A percentile compares a stretch with the other conserved stretches of the same genome.
Evolutionary conservation across 2,113 vertebrate genomes (phyloP).

Genomic region (Lonchura striata): DNA sequence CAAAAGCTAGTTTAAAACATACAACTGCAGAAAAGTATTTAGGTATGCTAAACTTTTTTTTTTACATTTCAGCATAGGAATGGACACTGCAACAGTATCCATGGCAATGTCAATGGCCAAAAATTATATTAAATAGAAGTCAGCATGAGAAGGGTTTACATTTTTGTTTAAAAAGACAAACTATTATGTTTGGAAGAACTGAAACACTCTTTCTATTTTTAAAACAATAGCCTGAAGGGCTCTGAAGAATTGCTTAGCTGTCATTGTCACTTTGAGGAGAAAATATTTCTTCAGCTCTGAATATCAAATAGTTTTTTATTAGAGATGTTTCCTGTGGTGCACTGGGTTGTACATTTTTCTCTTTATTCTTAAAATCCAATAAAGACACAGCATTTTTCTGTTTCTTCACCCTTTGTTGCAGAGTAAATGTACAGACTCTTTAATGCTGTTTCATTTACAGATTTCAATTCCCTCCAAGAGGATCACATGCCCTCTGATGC

Average conservation of each 20-base stretch:
- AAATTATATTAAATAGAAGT: neutral
- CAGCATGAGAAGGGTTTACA: neutral
- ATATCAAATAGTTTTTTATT: neutral
- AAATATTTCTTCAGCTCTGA: neutral
- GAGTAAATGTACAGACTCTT: neutral
- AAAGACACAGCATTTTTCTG: neutral
- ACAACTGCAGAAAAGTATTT: neutral
- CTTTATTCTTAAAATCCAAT: neutral
- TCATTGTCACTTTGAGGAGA: neutral
- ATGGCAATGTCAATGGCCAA: neutral
- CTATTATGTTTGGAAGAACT: neutral
- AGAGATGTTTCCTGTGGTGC: neutral
- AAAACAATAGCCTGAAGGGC: neutral
- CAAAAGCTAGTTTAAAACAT: neutral
- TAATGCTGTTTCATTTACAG: neutral
- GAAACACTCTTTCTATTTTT: neutral
- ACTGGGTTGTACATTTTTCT: neutral
- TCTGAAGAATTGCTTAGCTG: neutral
- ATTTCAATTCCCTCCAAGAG: neutral
- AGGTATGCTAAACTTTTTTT: neutral
- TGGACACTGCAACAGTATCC: neutral
- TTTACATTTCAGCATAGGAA: neutral
- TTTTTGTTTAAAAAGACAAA: neutral
- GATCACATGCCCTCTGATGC: neutral
- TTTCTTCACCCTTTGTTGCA: neutral